Evolutionary conservation across 1,140 invertebrate genomes (phyloP), one percentile per base, ranked within the genome.

Genomic region (Drosophila kurseongensis): DNA sequence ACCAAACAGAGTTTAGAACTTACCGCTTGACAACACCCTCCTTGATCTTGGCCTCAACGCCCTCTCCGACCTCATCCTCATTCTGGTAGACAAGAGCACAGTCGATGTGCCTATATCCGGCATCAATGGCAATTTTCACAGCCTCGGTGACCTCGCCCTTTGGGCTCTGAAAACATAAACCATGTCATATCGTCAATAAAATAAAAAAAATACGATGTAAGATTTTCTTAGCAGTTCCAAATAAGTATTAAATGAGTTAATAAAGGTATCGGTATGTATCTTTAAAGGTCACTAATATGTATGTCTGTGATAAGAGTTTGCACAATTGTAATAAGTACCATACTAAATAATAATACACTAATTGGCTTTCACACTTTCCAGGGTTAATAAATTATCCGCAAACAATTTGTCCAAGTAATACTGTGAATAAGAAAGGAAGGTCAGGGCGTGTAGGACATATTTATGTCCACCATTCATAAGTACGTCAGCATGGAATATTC

Each of bases 71-170:
- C 90, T 97, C 96, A 67, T 93, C 89, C 90, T 97, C 96, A 90
- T 97, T 97, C 56, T 94, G 94, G 91, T 97, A 97, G 16, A 95
- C 93, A 78, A 93, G 93, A n/a, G 97, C 97, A 93, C 96, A 96
- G 91, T 98, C 97, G 78, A 98, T 94, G 91, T 97, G 96, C 2
- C 97, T 92, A 91, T 98, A 98, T 1, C 97, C 97, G 58, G 94
- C 92, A 81, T 96, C 94, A 54, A 97, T 95, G 35, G 97, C 97
- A 71, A 94, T 93, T 81, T 95, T 96, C 2, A 97, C 96, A 6
- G 96, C 96, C 83, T 95, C 93, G 7, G 93, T 93, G 0, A 97
- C 96, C 90, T 96, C 94, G 61, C 95, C 95, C 5, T 95, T 94
- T 65, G 95, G 94, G 4, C 96, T 96, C 95, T 96, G 81, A 47